Conservation (phyloP, 2,888 invertebrate species). For the Troides oblongomaculatus region DNA sequence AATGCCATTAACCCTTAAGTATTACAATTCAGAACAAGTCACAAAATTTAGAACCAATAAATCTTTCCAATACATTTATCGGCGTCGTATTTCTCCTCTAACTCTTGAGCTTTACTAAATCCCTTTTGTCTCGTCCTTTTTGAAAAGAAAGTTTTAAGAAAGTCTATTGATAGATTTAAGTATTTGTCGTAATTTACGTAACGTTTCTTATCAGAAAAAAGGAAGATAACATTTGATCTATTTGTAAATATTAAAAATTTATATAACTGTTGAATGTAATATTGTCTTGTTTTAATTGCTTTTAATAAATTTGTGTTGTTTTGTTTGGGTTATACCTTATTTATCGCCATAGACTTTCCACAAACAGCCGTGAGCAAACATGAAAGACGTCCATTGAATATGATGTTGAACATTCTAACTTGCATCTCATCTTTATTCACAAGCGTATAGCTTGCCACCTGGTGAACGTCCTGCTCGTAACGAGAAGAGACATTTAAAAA, state of each 20-base stretch:
- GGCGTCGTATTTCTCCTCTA: slow-evolving; percentile 26
- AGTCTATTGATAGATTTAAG: slow-evolving; percentile 18
- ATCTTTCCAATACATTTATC: slow-evolving; percentile 29
- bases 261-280: no score
- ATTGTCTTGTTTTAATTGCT: no score
- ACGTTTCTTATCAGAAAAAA: no score
- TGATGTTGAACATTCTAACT: neutral
- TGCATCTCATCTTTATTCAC: neutral
- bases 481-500: no score
- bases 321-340: no score
- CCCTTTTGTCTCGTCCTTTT: slow-evolving; percentile 24
- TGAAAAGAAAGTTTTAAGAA: slow-evolving; percentile 17
- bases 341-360: no score
- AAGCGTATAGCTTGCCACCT: no score
- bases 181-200: no score
- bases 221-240: neutral
- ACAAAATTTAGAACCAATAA: slow-evolving; percentile 26
- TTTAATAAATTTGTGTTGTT: no score
- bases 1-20: slow-evolving; percentile 1
- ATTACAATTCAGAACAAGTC: slow-evolving; percentile 15
- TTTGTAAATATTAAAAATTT: neutral
- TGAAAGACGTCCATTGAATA: no score
- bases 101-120: slow-evolving; percentile 26
- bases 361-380: no score
- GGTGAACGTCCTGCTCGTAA: no score